Evolutionary conservation across 2,113 vertebrate genomes (phyloP).

Genomic region (Amazona guildingii): DNA sequence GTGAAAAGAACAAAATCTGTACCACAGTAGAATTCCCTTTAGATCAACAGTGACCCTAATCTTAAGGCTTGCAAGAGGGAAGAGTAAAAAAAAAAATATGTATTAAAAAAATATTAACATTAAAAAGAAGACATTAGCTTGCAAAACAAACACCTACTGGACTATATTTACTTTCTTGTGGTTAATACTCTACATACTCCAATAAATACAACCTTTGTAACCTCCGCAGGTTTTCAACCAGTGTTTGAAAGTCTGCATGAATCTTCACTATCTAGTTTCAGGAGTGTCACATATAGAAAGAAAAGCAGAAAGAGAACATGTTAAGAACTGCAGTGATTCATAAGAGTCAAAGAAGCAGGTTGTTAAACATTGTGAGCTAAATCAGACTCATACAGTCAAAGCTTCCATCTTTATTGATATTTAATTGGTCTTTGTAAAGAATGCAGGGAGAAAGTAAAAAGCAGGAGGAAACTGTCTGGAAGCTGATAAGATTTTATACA

Average conservation of each 20-base stretch:
- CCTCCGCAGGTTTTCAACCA: neutral
- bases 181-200: neutral
- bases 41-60: neutral
- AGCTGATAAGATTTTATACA: neutral
- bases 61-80: neutral
- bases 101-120: neutral
- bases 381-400: neutral
- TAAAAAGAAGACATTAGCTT: neutral
- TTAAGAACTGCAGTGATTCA: neutral
- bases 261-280: neutral
- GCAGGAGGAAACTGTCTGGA: neutral
- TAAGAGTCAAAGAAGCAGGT: constrained; percentile 5
- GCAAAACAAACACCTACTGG: constrained; percentile 2
- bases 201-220: neutral
- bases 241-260: neutral
- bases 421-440: neutral
- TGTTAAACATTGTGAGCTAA: constrained; percentile 19
- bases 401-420: neutral
- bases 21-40: neutral
- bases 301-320: constrained; percentile 21
- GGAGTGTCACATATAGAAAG: neutral
- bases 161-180: constrained; percentile 18
- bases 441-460: neutral
- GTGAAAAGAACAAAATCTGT: neutral
- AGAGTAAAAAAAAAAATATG: neutral